Conservation (phyloP, 2,113 vertebrate genomes). For the Nothocercus julius region DNA sequence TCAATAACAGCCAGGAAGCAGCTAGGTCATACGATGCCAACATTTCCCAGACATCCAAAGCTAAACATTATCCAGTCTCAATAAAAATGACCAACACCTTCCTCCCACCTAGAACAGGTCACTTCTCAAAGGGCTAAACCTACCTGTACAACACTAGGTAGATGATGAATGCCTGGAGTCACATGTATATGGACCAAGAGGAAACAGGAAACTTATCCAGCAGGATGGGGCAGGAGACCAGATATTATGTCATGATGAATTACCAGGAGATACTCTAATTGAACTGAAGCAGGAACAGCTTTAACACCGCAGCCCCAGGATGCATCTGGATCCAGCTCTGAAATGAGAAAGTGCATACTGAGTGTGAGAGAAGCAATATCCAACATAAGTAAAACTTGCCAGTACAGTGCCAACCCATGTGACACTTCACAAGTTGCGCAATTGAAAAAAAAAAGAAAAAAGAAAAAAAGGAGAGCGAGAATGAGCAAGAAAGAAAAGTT, state of each 20-base stretch:
- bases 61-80: neutral
- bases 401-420: neutral
- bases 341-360: conserved; percentile 15
- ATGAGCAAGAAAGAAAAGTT: neutral
- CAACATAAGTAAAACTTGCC: neutral
- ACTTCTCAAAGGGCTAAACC: conserved; percentile 14
- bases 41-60: neutral
- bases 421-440: neutral
- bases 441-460: neutral
- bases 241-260: conserved; percentile 51
- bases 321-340: conserved; percentile 42
- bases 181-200: conserved; percentile 7
- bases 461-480: too few species aligned
- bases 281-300: neutral
- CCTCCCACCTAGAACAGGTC: neutral
- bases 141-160: conserved; percentile 40
- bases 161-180: conserved; percentile 11
- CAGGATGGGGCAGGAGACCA: neutral
- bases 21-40: neutral
- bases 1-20: neutral
- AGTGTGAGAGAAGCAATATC: neutral
- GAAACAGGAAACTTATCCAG: conserved; percentile 19
- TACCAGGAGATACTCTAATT: conserved; percentile 5
- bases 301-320: neutral
- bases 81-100: neutral